A percentile compares a stretch with the other conserved stretches of the same genome.
These are phyloP conservation scores for Lasioglossum vierecki DNA, from an alignment of 2,888 invertebrate species.

Conservation along the genomic window DNA sequence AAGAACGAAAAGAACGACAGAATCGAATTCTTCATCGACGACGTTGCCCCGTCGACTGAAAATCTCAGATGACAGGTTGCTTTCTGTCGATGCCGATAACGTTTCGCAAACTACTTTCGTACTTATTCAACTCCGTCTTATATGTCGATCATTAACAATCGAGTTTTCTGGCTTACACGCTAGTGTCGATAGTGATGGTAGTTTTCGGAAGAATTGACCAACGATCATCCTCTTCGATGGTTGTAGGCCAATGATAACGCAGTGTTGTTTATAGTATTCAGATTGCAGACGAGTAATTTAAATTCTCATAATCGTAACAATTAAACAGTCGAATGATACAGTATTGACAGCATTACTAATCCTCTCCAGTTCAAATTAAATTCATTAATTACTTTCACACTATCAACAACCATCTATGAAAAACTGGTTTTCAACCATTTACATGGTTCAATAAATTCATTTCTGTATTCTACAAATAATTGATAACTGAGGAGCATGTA, in stretches of 20 bases:
- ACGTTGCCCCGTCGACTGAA: constrained; percentile 27
- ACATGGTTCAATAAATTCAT: neutral
- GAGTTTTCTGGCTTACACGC: neutral
- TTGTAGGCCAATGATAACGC: constrained; percentile 6
- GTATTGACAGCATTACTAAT: neutral
- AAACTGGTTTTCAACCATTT: neutral
- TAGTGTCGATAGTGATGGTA: neutral
- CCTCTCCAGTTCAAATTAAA: neutral
- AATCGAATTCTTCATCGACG: constrained; percentile 4
- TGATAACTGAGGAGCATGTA: neutral
- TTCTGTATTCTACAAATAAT: neutral
- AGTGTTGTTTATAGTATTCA: too few relatives aligned
- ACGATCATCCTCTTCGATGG: neutral
- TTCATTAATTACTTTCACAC: neutral
- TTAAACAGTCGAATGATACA: neutral
- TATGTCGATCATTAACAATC: neutral
- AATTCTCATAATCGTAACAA: neutral
- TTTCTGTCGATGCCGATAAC: constrained; percentile 20
- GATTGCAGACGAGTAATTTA: neutral
- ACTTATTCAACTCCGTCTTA: neutral
- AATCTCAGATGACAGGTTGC: neutral
- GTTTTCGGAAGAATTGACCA: constrained; percentile 4
- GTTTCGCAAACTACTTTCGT: neutral
- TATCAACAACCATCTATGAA: neutral
- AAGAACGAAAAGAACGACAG: constrained; percentile 27